Evolutionary conservation across 2,797 vertebrate species (phyloP).

Genomic region (Garrulus glandarius): DNA sequence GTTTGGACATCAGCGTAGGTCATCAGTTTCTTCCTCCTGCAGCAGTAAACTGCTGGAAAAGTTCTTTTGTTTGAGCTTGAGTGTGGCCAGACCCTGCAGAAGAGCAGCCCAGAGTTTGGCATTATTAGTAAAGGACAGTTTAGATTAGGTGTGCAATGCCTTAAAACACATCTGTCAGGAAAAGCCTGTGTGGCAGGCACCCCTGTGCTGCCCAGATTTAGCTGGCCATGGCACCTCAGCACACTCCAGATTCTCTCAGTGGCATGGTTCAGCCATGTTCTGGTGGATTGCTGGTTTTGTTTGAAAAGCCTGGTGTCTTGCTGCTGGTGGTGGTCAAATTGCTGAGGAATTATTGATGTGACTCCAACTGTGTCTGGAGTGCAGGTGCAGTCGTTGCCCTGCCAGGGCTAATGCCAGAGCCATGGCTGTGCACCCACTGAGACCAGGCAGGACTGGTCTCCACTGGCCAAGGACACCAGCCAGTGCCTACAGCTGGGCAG

Average conservation of each 20-base stretch:
- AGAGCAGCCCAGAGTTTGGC: not conserved
- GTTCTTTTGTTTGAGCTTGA: not conserved
- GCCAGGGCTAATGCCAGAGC: not conserved
- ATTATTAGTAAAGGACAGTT: not conserved
- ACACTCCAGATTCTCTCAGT: fast-evolving
- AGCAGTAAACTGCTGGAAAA: not conserved
- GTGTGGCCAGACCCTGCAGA: not conserved
- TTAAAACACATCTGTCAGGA: not conserved
- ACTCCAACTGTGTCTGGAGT: not conserved
- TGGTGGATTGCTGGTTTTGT: not conserved
- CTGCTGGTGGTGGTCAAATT: not conserved
- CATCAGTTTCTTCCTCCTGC: not conserved
- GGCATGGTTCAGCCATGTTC: not conserved
- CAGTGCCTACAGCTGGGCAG: not conserved
- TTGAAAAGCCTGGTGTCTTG: not conserved
- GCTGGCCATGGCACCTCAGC: not conserved
- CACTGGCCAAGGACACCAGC: not conserved
- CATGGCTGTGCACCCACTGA: not conserved
- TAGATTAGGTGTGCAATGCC: not conserved
- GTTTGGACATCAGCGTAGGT: not conserved
- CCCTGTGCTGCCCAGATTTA: fast-evolving
- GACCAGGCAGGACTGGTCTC: not conserved
- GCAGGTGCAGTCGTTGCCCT: not conserved
- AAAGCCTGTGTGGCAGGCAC: not conserved
- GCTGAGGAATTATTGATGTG: not conserved